Conservation (phyloP, 2,113 vertebrate species). For the Myrmecophaga tridactyla region DNA sequence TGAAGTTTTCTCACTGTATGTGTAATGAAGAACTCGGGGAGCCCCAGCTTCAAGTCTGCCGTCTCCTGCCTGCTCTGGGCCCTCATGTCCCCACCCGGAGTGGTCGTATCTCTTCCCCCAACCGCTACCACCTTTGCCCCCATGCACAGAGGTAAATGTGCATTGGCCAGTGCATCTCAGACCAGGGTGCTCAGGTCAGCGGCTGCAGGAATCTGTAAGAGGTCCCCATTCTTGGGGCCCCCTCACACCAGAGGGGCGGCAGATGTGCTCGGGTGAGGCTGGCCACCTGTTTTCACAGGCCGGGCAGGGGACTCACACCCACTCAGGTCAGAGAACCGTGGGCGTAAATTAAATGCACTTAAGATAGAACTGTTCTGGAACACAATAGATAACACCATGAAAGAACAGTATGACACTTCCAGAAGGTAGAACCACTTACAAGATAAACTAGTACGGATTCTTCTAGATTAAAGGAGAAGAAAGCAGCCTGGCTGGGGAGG, state of each 20-base stretch:
- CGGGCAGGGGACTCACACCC: too few relatives aligned
- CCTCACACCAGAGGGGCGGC: not conserved
- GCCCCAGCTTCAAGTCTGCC: too few relatives aligned
- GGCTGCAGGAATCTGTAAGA: not conserved
- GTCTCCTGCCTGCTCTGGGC: not conserved
- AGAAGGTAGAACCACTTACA: not conserved
- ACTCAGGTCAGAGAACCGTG: not conserved
- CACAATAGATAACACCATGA: too few relatives aligned
- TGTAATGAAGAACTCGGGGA: not conserved
- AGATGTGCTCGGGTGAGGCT: not conserved
- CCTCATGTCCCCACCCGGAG: not conserved
- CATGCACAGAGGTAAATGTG: accelerated
- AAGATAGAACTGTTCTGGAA: not conserved
- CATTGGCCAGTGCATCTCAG: not conserved
- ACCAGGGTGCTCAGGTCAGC: not conserved
- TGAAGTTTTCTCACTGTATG: accelerated
- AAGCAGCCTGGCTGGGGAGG: not conserved
- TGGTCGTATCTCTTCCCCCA: accelerated
- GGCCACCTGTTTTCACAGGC: too few relatives aligned
- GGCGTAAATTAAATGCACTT: not conserved
- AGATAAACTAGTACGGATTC: not conserved
- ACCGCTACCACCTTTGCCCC: too few relatives aligned
- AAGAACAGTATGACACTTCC: too few relatives aligned
- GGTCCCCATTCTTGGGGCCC: too few relatives aligned
- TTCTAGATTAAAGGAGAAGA: not conserved